A percentile compares a stretch with the other conserved stretches of the same genome.
phyloP scores from a whole-genome alignment of 2,113 vertebrate genomes.

The Numida meleagris region DNA sequence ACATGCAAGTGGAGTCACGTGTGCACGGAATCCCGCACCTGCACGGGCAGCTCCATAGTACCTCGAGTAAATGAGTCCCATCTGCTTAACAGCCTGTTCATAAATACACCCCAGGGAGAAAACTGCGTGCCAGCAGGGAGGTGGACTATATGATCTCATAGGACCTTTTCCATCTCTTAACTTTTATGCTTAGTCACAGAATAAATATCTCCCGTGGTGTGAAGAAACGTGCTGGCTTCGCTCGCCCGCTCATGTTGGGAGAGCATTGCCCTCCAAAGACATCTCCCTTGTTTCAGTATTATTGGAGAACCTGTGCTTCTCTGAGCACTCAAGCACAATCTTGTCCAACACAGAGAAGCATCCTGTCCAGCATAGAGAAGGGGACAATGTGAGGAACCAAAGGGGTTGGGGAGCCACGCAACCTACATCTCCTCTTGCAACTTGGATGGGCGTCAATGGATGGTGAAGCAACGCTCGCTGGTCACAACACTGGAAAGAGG shows the following conservation, averaged over 20 bases:
- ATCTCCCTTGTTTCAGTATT: accelerated
- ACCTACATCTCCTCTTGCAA: neutral
- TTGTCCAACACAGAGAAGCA: neutral
- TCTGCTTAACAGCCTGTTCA: neutral
- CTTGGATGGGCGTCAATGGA: neutral
- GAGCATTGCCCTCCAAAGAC: neutral
- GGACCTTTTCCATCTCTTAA: slow-evolving; percentile 57
- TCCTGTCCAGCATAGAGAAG: accelerated
- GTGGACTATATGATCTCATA: slow-evolving; percentile 39
- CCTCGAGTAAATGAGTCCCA: neutral
- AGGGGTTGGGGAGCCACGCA: neutral
- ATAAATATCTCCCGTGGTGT: slow-evolving; percentile 12
- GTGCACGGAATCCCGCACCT: neutral
- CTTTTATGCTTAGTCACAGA: slow-evolving; percentile 64
- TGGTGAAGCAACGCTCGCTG: neutral
- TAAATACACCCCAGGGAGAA: neutral
- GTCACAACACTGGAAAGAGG: neutral
- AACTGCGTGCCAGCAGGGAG: neutral
- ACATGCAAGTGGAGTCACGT: accelerated
- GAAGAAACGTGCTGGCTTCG: neutral
- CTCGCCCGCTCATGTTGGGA: neutral
- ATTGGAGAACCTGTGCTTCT: neutral
- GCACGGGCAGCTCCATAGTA: neutral
- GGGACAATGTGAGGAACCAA: neutral
- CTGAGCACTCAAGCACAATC: neutral